Conservation (phyloP, 2,113 vertebrate species). For the Orientallactaga bullata region DNA sequence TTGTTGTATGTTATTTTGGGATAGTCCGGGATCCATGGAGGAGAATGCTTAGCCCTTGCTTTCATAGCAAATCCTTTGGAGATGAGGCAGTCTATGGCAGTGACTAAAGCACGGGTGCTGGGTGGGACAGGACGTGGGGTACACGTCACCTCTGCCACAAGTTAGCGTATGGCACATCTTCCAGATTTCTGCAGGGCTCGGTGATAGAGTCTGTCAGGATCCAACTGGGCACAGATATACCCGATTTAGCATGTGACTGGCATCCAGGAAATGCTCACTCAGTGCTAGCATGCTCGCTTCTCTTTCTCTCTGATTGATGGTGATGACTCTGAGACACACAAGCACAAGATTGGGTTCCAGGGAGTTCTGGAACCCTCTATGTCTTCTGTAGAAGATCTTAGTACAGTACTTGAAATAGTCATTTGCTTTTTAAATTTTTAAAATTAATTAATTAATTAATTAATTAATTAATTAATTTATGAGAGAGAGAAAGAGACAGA, state of each 20-base stretch:
- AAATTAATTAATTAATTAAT: no score
- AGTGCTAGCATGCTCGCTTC: accelerated
- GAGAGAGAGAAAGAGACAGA: no score
- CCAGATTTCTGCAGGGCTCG: background rate
- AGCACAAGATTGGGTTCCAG: no score
- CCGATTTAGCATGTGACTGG: accelerated
- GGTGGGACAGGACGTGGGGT: accelerated
- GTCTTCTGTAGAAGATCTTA: accelerated
- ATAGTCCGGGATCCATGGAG: background rate
- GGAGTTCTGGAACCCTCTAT: background rate
- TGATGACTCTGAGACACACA: background rate
- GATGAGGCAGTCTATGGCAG: background rate
- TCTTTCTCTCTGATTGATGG: no score
- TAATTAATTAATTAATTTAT: no score
- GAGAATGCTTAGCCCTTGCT: background rate
- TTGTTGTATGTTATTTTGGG: no score
- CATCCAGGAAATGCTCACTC: accelerated
- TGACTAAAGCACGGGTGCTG: accelerated
- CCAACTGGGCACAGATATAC: accelerated
- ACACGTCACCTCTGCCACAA: accelerated
- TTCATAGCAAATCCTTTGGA: background rate
- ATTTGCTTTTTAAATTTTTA: background rate
- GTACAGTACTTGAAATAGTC: accelerated
- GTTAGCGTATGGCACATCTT: accelerated
- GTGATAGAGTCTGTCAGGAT: background rate